A percentile compares a stretch with the other conserved stretches of the same genome.
phyloP scores from a whole-genome alignment of 2,888 invertebrate species.

The Sisyra nigra region DNA sequence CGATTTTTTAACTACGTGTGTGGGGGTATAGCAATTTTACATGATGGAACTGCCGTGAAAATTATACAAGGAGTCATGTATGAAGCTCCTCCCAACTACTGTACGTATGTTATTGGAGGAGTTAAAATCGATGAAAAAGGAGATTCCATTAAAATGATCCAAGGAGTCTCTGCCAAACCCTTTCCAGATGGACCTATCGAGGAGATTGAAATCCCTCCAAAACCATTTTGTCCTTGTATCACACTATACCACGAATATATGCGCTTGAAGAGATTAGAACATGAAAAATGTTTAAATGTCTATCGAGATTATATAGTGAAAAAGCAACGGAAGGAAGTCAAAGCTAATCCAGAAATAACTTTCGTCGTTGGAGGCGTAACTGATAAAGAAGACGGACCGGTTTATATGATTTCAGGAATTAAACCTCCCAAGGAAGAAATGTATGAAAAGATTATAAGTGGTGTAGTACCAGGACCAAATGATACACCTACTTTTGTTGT shows the following conservation, averaged over 20 bases:
- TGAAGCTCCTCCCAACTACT: not conserved
- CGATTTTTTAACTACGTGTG: not conserved
- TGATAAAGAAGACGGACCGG: constrained; percentile 2
- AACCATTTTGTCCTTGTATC: not conserved
- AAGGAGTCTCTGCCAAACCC: not conserved
- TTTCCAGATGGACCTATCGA: not conserved
- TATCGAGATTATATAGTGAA: not conserved
- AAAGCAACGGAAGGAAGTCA: not conserved
- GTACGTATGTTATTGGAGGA: not conserved
- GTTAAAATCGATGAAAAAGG: not conserved
- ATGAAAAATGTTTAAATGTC: constrained; percentile 1
- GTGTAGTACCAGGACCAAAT: not conserved
- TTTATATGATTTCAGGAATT: constrained; percentile 1
- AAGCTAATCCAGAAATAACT: constrained; percentile 2
- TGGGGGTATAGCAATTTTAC: not conserved
- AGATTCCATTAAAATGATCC: not conserved
- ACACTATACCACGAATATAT: constrained; percentile 1
- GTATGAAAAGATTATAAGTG: constrained; percentile 1
- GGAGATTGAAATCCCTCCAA: too few species aligned
- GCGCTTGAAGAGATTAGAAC: not conserved
- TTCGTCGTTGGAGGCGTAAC: constrained; percentile 5
- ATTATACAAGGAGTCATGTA: not conserved
- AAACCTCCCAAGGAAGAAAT: not conserved
- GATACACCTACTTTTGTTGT: not conserved
- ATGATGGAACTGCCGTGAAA: not conserved